Percentiles rank a stretch among this genome's conserved stretches.
These are phyloP conservation scores for Lordiphosa andalusiaca DNA, from an alignment of 2,888 invertebrate genomes.

Conservation along the genomic window DNA sequence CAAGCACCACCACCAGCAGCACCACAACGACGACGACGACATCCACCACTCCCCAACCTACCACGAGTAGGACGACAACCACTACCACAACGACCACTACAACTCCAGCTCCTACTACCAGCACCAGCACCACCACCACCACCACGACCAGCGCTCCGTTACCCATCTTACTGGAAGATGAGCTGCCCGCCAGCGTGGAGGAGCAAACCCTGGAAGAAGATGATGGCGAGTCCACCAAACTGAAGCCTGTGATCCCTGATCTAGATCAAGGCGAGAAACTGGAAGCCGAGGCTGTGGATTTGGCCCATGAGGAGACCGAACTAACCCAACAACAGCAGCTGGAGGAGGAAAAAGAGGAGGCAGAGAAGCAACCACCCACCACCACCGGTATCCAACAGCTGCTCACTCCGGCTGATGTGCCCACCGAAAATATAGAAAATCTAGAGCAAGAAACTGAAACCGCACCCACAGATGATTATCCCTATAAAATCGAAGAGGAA, in stretches of 20 bases:
- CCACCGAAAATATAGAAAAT: conserved; percentile 42
- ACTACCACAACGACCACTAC: conserved; percentile 44
- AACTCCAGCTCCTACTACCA: conserved; percentile 28
- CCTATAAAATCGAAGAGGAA: conserved; percentile 78
- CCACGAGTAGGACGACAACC: conserved; percentile 35
- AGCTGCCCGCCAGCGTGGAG: conserved; percentile 52
- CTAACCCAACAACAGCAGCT: conserved; percentile 46
- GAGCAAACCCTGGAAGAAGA: conserved; percentile 76
- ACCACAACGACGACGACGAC: conserved; percentile 50
- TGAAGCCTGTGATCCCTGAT: conserved; percentile 38
- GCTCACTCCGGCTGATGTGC: conserved; percentile 55
- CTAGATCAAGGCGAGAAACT: conserved; percentile 46
- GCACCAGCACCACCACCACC: conserved; percentile 38
- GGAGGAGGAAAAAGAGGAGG: conserved; percentile 15
- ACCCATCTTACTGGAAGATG: conserved; percentile 45
- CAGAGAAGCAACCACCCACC: conserved; percentile 10
- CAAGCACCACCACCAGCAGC: conserved; percentile 35
- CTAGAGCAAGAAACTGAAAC: conserved; percentile 45
- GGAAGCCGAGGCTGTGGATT: conserved; percentile 41
- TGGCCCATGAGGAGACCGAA: conserved; percentile 60
- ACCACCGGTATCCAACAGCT: conserved; percentile 57
- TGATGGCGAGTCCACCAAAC: conserved; percentile 43
- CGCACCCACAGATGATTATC: conserved; percentile 73
- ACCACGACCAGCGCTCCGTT: conserved; percentile 30
- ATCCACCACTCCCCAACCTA: conserved; percentile 25